These are phyloP conservation scores for Scomber japonicus DNA, from an alignment of 2,113 vertebrate genomes.

Conservation along the genomic window DNA sequence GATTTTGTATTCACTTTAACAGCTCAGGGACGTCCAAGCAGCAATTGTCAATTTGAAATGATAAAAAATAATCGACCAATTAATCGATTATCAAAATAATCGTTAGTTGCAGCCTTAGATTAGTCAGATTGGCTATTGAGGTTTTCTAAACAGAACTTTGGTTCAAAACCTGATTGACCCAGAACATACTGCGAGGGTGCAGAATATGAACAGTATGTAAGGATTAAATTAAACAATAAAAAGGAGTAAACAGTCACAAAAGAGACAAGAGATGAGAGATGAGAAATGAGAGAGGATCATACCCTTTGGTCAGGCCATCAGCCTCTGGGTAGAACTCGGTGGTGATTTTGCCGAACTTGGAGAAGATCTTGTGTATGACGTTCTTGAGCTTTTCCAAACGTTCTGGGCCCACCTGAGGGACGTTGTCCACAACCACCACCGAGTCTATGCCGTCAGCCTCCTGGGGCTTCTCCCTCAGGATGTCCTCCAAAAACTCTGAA, in stretches of 20 bases:
- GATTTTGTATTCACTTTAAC: too few species aligned
- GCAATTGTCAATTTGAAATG: too few species aligned
- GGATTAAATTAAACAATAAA: not conserved
- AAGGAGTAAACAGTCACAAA: not conserved
- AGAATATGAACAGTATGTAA: too few species aligned
- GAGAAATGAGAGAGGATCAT: constrained; percentile 21
- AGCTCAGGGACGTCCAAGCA: too few species aligned
- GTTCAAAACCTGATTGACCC: too few species aligned
- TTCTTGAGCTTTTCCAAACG: constrained; percentile 97
- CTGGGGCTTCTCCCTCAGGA: constrained; percentile 92
- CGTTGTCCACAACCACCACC: constrained; percentile 95
- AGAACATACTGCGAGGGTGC: too few species aligned
- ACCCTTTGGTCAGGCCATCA: constrained; percentile 97
- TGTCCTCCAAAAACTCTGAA: constrained; percentile 89
- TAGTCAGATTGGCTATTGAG: too few species aligned
- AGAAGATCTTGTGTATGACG: constrained; percentile 98
- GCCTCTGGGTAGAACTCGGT: constrained; percentile 96
- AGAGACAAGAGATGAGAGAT: not conserved
- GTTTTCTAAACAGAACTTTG: too few species aligned
- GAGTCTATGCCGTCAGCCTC: constrained; percentile 98
- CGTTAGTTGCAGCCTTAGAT: too few species aligned
- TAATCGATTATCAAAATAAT: too few species aligned
- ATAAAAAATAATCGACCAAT: too few species aligned
- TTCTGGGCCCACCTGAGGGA: constrained; percentile 96
- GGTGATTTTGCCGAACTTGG: constrained; percentile 97